Evolutionary conservation across 2,888 invertebrate species (phyloP), one percentile per base, ranked within the genome.

Genomic region (Parthenolecanium corni): DNA sequence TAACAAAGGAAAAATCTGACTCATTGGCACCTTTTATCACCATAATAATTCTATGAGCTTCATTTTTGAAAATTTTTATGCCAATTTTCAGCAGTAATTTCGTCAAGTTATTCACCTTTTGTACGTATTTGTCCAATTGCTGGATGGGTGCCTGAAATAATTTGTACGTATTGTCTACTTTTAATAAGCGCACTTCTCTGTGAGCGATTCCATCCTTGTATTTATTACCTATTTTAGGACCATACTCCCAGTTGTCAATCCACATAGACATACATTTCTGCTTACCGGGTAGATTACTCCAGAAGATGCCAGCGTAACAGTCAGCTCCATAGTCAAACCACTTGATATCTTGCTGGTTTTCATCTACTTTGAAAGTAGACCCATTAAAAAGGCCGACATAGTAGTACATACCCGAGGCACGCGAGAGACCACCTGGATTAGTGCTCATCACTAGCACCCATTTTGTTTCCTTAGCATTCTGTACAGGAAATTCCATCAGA

Each of bases 301-400:
- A 62, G n/a, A 52, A 38, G 46, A 38, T 16, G n/a, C 21, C 52
- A 16, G 62, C 62, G 52, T 62, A 62, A 40, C 36, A 62, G 52
- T 62, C 62, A 16, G 44, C 24, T 20, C 62, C 62, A 46, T 23
- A 38, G 36, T 62, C 62, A 3, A 62, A 24, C 52, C 52, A 62
- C 23, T 52, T 52, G 16, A 52, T 52, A 1, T 18, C 12, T 18
- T 40, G 46, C 14, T 18, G 23, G 36, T 62, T 64, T 18, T 40
- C 49, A 25, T 64, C 57, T 52, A 67, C 67, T 16, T 38, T 16
- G 21, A 66, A 66, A 11, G 53, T 72, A 0, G 67, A 52, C 53
- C 75, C 75, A 69, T 75, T 71, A 66, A 77, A 78, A 40, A 68
- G 18, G 2, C 78, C 78, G 57, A 77, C 68, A 16, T 77, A 72